phyloP scores from a whole-genome alignment of 2,797 vertebrate genomes.

The Pogonophryne albipinna region DNA sequence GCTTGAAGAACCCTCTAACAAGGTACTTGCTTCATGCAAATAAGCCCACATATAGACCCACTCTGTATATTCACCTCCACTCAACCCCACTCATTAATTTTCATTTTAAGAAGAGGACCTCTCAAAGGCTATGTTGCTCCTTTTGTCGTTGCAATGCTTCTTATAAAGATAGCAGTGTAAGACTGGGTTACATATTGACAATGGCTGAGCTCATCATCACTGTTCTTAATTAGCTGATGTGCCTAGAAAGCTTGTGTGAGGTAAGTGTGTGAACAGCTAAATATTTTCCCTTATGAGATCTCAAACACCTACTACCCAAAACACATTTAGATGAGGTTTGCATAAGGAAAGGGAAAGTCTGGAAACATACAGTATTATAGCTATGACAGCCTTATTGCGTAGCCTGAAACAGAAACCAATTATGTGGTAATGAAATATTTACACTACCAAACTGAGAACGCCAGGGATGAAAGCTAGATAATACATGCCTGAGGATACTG shows the following conservation, averaged over 20 bases:
- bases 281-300: constrained; percentile 73
- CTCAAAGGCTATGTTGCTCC: constrained; percentile 75
- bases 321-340: constrained; percentile 83
- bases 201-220: constrained; percentile 68
- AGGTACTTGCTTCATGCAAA: constrained; percentile 86
- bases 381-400: constrained; percentile 80
- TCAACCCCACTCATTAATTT: constrained; percentile 85
- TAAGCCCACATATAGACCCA: constrained; percentile 81
- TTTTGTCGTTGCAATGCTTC: constrained; percentile 71
- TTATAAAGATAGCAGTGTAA: constrained; percentile 82
- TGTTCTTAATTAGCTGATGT: constrained; percentile 79
- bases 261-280: constrained; percentile 73
- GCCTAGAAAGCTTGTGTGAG: constrained; percentile 65
- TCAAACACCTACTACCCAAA: constrained; percentile 68
- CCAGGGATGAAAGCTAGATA: constrained; percentile 84
- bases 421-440: constrained; percentile 90
- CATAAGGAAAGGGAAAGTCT: constrained; percentile 73
- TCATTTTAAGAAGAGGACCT: constrained; percentile 86
- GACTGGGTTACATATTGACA: constrained; percentile 87
- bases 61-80: constrained; percentile 77
- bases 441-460: constrained; percentile 85
- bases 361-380: constrained; percentile 79
- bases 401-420: constrained; percentile 88
- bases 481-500: constrained; percentile 78
- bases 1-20: constrained; percentile 80